These are phyloP conservation scores for Mylabris sibirica DNA, from an alignment of 2,888 invertebrate genomes.

Conservation along the genomic window DNA sequence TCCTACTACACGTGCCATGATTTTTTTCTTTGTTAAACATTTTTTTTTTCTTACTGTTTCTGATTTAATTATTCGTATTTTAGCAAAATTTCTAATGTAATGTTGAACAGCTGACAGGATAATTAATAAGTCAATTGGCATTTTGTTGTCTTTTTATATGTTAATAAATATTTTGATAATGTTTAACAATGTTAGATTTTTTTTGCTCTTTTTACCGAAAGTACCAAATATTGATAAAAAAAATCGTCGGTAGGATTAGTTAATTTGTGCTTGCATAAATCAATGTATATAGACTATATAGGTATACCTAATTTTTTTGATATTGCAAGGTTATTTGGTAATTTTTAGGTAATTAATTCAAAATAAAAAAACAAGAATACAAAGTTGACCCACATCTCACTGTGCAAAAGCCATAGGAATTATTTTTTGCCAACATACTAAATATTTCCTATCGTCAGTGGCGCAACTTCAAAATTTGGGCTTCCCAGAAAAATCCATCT, in stretches of 20 bases:
- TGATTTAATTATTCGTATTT: background rate
- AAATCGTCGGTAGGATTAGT: background rate
- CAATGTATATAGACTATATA: no score
- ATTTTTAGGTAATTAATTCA: background rate
- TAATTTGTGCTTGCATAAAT: no score
- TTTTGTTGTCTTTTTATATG: background rate
- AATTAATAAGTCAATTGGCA: constrained; percentile 2
- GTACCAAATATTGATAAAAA: constrained; percentile 2
- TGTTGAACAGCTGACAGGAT: background rate
- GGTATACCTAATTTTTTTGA: no score
- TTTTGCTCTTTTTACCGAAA: background rate
- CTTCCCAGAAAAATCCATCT: no score
- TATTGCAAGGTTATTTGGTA: background rate
- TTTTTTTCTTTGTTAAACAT: background rate
- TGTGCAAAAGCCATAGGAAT: no score
- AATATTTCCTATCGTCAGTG: no score
- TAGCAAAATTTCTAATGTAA: background rate
- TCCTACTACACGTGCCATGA: background rate
- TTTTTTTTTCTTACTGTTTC: background rate
- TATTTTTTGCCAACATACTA: no score
- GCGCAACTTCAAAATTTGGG: no score
- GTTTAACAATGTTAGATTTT: background rate
- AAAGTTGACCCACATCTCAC: background rate
- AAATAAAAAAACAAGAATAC: background rate
- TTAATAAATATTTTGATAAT: background rate